Base-by-base conservation (phyloP, 1,140 invertebrate genomes). In the Meloidogyne hapla region DNA sequence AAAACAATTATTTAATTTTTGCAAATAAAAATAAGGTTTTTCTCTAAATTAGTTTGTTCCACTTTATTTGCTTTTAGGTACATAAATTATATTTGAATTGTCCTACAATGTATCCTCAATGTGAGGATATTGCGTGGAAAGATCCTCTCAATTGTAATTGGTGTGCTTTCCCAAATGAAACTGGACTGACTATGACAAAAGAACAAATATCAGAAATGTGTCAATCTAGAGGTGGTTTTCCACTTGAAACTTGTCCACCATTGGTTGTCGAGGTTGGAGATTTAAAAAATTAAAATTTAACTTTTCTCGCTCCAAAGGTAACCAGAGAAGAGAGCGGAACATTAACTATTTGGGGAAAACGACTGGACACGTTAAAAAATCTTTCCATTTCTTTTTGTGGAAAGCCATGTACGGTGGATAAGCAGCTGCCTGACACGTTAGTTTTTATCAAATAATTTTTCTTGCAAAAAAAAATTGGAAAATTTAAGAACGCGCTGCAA, bases 91-190 rank as follows among this genome's bases (percentile, higher is more conserved):
- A 28, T 4, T 15, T 33, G 13, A 64, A 33, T 21, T 73, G 71
- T n/a, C 33, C 56, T 26, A 21, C 28, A 8, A 61, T 73, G 23
- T 73, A 73, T 23, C 23, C 71, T 8, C 42, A 63, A 61, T 73
- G 71, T n/a, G 71, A 25, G 1, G 56, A 64, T 33, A 73, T 73
- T 73, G 42, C n/a, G 3, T 71, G 69, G 69, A n/a, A 13, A 3
- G 71, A 73, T 64, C 48, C 71, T 38, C 56, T 73, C 12, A 61
- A 33, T 15, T 73, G 71, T 28, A 26, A 25, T 25, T 73, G 71
- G 71, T 73, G 71, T 64, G 71, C 48, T 38, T 73, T 73, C 13
- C 48, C 42, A n/a, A 73, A 73, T 63, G 38, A 56, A 23, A 65
- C 56, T 12, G 71, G 71, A 8, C 23, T 18, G 10, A 73, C 71